phyloP scores from a whole-genome alignment of 2,797 vertebrate genomes.

The Psittacula echo region DNA sequence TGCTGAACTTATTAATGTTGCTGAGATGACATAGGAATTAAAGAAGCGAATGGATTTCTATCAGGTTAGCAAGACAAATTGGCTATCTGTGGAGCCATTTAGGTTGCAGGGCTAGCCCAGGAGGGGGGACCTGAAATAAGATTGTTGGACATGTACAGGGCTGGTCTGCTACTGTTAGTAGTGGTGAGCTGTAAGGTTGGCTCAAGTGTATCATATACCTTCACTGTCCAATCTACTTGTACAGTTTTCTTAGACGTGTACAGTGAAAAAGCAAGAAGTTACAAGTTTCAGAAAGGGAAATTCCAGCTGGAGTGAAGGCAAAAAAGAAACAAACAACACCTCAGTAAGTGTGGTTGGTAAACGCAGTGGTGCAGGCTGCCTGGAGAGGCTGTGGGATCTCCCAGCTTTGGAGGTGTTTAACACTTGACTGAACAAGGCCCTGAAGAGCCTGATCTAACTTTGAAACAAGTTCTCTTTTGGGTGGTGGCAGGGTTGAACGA shows the following conservation, averaged over 20 bases:
- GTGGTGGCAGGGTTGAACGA: accelerated
- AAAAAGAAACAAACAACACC: background rate
- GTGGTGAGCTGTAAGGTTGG: constrained; percentile 27
- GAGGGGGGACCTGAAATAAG: background rate
- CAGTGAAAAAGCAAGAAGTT: background rate
- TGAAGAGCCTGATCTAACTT: background rate
- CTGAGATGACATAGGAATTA: constrained; percentile 31
- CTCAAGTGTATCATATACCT: constrained; percentile 1
- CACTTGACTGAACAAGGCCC: background rate
- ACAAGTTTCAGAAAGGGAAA: background rate
- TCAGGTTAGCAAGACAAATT: constrained; percentile 21
- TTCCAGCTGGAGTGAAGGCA: background rate
- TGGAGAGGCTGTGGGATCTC: background rate
- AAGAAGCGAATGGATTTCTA: constrained; percentile 55
- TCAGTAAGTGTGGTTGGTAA: background rate
- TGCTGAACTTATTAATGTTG: constrained; percentile 1
- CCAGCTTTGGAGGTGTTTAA: background rate
- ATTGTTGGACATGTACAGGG: background rate
- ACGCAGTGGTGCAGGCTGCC: background rate
- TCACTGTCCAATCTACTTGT: constrained; percentile 9
- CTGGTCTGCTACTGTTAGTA: background rate
- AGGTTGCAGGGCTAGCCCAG: background rate
- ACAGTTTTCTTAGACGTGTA: background rate
- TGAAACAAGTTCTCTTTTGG: background rate
- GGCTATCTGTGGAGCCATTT: constrained; percentile 10